phyloP scores from a whole-genome alignment of 1,140 invertebrate genomes.

The Aphaenogaster floridana region DNA sequence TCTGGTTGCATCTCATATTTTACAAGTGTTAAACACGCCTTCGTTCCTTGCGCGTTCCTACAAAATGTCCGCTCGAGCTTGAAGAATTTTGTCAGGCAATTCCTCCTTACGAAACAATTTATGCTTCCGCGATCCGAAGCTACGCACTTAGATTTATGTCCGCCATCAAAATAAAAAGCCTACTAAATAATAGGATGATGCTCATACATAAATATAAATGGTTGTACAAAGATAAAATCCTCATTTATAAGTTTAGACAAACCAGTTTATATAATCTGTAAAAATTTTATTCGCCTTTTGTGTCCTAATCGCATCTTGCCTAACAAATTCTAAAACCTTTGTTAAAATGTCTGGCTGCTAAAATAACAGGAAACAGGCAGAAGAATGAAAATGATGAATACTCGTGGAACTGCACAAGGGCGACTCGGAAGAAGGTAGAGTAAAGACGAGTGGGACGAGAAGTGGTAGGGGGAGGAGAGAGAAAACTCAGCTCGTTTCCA shows the following conservation, averaged over 20 bases:
- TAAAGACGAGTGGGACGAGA: constrained; percentile 54
- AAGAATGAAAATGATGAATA: constrained; percentile 18
- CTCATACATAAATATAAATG: not conserved
- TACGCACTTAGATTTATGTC: constrained; percentile 17
- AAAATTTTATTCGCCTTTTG: not conserved
- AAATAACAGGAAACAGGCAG: constrained; percentile 36
- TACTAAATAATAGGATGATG: not conserved
- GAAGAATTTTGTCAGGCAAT: constrained; percentile 30
- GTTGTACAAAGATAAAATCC: constrained; percentile 6
- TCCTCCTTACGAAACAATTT: constrained; percentile 31
- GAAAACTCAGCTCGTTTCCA: constrained; percentile 81
- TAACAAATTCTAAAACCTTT: constrained; percentile 17
- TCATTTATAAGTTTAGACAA: not conserved
- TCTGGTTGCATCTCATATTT: constrained; percentile 69
- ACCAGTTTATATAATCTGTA: not conserved
- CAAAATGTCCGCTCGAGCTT: constrained; percentile 14
- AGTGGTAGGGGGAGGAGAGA: constrained; percentile 63
- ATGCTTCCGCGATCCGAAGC: constrained; percentile 22
- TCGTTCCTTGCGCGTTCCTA: constrained; percentile 3
- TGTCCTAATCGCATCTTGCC: not conserved
- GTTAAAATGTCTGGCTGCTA: constrained; percentile 40
- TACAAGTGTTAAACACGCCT: constrained; percentile 63
- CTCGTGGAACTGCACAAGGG: constrained; percentile 62
- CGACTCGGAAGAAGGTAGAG: constrained; percentile 47
- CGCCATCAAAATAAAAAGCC: constrained; percentile 26